Evolutionary conservation across 2,888 invertebrate species (phyloP), one percentile per base, ranked within the genome.

Genomic region (Ophion obscuratus): DNA sequence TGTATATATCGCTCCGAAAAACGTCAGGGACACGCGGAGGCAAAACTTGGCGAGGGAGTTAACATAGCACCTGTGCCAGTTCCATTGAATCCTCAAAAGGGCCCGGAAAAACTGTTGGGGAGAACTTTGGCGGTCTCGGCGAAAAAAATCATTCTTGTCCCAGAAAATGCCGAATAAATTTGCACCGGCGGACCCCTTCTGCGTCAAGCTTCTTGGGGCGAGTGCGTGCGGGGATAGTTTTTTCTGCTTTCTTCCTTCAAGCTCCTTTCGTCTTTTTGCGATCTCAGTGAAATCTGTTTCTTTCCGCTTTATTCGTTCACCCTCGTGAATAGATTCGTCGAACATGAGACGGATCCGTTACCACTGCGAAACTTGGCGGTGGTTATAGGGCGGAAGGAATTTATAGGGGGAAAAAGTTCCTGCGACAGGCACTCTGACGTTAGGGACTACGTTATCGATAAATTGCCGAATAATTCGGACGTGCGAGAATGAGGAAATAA

Each of bases 251-350:
- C 53, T 47, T 66, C 17, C n/a, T 76, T 66, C 66, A 31, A 47
- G n/a, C 27, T 74, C 62, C 47, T 74, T 74, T 71, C 71, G 27
- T 40, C 71, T 62, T 24, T n/a, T 66, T n/a, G 57, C 66, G 66
- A 73, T 80, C 80, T 80, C 40, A 24, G 40, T 64, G 57, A 73
- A 73, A 80, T 59, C 79, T 82, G 53, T 24, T 76, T 44, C 64
- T 68, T 53, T 71, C 44, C 31, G 17, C 62, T 70, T 20, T 67
- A 70, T n/a, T 53, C 74, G 68, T 76, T 61, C 73, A 64, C 47
- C 64, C 68, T 47, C 27, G n/a, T 78, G 74, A 83, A 83, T 83
- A 53, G 66, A 73, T 83, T 85, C 83, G 66, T 80, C 61, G 71
- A 80, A 73, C 67, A 76, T 6, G 59, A 36, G 44, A 81, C 44